Evolutionary conservation across 2,113 vertebrate species (phyloP).

Genomic region (Cyphomyrus discorhynchus): DNA sequence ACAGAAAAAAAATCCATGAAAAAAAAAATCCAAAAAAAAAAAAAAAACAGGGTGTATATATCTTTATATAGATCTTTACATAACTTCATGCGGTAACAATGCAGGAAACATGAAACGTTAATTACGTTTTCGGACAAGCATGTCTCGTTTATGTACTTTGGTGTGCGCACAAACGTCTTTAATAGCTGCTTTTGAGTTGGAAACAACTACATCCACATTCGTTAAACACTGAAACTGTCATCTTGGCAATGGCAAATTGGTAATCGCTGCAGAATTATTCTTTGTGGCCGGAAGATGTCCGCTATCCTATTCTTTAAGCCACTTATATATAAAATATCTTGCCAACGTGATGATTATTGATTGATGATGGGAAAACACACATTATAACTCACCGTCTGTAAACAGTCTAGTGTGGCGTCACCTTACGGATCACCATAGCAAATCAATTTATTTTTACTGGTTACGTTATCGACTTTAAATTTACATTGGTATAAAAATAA

Average conservation of each 20-base stretch:
- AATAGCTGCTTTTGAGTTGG: neutral
- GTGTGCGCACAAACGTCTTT: neutral
- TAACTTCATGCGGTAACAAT: neutral
- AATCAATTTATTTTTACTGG: neutral
- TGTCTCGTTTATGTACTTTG: neutral
- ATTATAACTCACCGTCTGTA: neutral
- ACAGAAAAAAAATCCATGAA: neutral
- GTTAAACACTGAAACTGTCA: neutral
- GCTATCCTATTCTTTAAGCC: neutral
- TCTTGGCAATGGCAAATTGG: neutral
- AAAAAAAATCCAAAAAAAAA: neutral
- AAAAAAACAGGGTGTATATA: neutral
- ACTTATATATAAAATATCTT: neutral
- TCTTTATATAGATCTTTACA: neutral
- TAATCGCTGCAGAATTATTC: neutral
- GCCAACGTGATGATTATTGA: neutral
- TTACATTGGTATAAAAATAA: neutral
- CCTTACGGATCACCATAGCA: neutral
- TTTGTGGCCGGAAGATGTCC: neutral
- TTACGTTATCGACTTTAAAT: neutral
- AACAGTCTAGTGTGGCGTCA: neutral
- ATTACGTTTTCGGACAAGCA: neutral
- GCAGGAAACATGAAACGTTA: neutral
- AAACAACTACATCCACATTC: neutral
- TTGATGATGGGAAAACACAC: neutral